These are phyloP conservation scores for Idaea biselata DNA, from an alignment of 2,888 invertebrate genomes.

Conservation along the genomic window DNA sequence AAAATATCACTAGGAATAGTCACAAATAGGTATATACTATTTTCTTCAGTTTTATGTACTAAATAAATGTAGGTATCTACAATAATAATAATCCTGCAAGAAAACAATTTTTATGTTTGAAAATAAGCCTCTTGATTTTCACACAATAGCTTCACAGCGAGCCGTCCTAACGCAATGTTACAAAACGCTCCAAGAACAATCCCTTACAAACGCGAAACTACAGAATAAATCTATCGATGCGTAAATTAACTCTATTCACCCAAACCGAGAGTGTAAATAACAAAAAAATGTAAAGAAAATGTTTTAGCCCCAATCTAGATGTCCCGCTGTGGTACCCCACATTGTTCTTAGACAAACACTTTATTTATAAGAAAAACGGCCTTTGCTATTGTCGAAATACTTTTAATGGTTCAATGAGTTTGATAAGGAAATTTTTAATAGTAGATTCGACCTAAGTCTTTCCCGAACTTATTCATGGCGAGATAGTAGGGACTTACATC, in stretches of 20 bases:
- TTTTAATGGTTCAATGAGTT: constrained; percentile 72
- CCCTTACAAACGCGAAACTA: constrained; percentile 67
- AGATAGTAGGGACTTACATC: no score
- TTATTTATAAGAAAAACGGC: constrained; percentile 63
- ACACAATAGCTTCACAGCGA: constrained; percentile 46
- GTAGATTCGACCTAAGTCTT: constrained; percentile 41
- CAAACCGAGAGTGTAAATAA: constrained; percentile 64
- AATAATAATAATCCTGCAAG: background rate
- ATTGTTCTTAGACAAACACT: constrained; percentile 80
- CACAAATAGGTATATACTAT: background rate
- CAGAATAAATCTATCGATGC: constrained; percentile 74
- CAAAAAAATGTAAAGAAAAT: constrained; percentile 65
- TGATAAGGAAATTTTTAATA: constrained; percentile 49
- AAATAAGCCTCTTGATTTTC: constrained; percentile 40
- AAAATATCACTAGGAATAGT: background rate
- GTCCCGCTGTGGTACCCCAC: constrained; percentile 72
- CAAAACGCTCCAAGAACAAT: constrained; percentile 71
- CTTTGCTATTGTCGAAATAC: constrained; percentile 54
- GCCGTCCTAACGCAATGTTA: constrained; percentile 59
- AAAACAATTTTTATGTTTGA: background rate
- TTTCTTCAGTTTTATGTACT: background rate
- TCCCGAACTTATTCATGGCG: constrained; percentile 17
- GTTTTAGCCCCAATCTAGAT: constrained; percentile 66
- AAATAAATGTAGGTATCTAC: background rate
- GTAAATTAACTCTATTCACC: constrained; percentile 76